Evolutionary conservation across 2,797 vertebrate genomes (phyloP).

Genomic region (Tauraco hartlaubi): DNA sequence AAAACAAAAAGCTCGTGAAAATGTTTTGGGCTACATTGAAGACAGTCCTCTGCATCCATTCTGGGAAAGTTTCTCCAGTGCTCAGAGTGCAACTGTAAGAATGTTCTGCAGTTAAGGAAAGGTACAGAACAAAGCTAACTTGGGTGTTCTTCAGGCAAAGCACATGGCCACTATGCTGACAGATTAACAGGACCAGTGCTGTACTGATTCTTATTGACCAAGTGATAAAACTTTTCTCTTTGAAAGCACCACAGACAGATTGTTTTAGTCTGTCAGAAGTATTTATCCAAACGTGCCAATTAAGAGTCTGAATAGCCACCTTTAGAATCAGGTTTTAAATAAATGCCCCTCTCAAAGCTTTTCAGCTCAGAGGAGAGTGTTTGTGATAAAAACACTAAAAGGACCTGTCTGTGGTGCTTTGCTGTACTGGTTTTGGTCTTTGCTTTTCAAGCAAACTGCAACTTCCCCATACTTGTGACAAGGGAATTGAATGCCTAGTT

Average conservation of each 20-base stretch:
- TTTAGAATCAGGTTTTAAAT: not conserved
- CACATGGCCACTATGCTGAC: accelerated
- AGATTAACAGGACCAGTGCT: not conserved
- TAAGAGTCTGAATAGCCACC: not conserved
- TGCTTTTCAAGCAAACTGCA: not conserved
- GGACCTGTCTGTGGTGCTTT: not conserved
- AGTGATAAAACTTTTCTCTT: too few relatives aligned
- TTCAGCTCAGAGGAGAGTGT: not conserved
- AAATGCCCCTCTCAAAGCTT: not conserved
- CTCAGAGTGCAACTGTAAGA: not conserved
- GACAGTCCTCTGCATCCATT: not conserved
- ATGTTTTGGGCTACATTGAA: not conserved
- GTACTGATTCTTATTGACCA: not conserved
- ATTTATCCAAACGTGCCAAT: not conserved
- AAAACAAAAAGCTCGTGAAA: not conserved
- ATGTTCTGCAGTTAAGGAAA: not conserved
- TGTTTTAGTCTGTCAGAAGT: not conserved
- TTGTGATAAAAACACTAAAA: not conserved
- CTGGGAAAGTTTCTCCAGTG: not conserved
- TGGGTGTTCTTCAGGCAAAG: not conserved
- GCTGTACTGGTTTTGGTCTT: not conserved
- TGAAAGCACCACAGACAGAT: too few relatives aligned
- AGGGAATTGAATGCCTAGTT: not conserved
- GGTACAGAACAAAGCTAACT: not conserved
- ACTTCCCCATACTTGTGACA: not conserved